A percentile compares a stretch with the other conserved stretches of the same genome.
phyloP scores from a whole-genome alignment of 2,797 vertebrate genomes.

The Pseudomugil gertrudae region DNA sequence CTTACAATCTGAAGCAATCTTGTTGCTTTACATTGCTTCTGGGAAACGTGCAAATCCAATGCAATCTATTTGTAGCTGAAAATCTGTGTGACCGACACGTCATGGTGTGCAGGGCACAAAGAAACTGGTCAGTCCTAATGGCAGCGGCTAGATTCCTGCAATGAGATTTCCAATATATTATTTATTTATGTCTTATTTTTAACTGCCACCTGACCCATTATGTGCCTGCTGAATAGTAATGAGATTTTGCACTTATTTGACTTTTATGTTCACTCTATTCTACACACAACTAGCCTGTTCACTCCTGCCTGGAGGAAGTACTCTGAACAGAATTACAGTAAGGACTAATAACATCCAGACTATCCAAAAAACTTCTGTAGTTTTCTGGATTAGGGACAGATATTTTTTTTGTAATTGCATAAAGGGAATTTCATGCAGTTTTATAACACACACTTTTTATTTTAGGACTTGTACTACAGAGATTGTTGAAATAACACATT shows the following conservation, averaged over 20 bases:
- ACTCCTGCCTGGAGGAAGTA: slow-evolving; percentile 51
- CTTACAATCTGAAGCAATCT: slow-evolving; percentile 45
- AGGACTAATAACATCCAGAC: slow-evolving; percentile 51
- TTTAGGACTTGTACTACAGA: slow-evolving; percentile 13
- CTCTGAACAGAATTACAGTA: slow-evolving; percentile 66
- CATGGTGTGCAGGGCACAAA: slow-evolving; percentile 44
- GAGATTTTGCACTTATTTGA: slow-evolving; percentile 72
- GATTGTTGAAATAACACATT: slow-evolving; percentile 14
- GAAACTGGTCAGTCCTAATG: slow-evolving; percentile 63
- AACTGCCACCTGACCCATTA: slow-evolving; percentile 66
- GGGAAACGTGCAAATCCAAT: slow-evolving; percentile 38
- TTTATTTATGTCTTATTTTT: neutral
- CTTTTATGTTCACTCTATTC: slow-evolving; percentile 62
- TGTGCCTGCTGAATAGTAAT: slow-evolving; percentile 72
- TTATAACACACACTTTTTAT: neutral
- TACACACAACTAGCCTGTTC: slow-evolving; percentile 60
- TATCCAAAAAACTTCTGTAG: slow-evolving; percentile 20
- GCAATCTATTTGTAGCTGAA: slow-evolving; percentile 57
- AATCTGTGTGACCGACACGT: slow-evolving; percentile 47
- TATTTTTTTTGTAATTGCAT: slow-evolving; percentile 14
- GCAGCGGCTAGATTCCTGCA: slow-evolving; percentile 51
- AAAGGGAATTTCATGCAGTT: neutral
- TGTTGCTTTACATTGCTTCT: slow-evolving; percentile 39
- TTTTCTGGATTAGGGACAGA: slow-evolving; percentile 10
- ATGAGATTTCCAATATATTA: slow-evolving; percentile 64